Conservation (phyloP, 1,140 invertebrate genomes). For the Polypedilum vanderplanki region DNA sequence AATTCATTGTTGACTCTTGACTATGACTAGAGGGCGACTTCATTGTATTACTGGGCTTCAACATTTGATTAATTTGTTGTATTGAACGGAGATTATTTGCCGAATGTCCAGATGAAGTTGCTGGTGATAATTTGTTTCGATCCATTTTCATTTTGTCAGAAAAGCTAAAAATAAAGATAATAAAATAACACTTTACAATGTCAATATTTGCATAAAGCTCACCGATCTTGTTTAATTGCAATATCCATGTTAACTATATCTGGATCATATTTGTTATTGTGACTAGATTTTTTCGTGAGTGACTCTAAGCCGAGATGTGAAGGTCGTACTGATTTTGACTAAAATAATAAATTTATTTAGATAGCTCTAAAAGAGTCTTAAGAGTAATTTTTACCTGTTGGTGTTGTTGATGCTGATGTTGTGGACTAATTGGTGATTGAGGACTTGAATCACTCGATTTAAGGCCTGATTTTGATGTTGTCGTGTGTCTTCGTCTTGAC, state of each 20-base stretch:
- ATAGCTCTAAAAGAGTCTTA: neutral
- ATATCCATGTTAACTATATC: conserved; percentile 21
- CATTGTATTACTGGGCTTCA: conserved; percentile 19
- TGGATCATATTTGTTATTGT: conserved; percentile 20
- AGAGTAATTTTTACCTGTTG: neutral
- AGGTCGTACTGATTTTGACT: conserved; percentile 23
- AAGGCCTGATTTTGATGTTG: conserved; percentile 39
- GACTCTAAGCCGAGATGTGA: conserved; percentile 19
- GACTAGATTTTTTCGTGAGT: conserved; percentile 26
- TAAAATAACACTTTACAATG: no score
- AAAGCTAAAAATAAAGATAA: neutral
- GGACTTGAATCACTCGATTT: conserved; percentile 43
- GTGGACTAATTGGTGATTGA: conserved; percentile 43
- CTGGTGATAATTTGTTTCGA: neutral
- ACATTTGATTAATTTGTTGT: conserved; percentile 29
- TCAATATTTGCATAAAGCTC: neutral
- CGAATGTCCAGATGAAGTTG: conserved; percentile 7
- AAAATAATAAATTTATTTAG: neutral
- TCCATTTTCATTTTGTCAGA: neutral
- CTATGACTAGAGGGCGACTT: conserved; percentile 30
- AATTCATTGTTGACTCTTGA: conserved; percentile 21
- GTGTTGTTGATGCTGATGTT: conserved; percentile 30
- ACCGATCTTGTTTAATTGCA: conserved; percentile 3
- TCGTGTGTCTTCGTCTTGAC: conserved; percentile 46
- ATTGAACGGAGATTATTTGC: conserved; percentile 26